phyloP scores from a whole-genome alignment of 2,888 invertebrate genomes.

The Oasisia sp. region DNA sequence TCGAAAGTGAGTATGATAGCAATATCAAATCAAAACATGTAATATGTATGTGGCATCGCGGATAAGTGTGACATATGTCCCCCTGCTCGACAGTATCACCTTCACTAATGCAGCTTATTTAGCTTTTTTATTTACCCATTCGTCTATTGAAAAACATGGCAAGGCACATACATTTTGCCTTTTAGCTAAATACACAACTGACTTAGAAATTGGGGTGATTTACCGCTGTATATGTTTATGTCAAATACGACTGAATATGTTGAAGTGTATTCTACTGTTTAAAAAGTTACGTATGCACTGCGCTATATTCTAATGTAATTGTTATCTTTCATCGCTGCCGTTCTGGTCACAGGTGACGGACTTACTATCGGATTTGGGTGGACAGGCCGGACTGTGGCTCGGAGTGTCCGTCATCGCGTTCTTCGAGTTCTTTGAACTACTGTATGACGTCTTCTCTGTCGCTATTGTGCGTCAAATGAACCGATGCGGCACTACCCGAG shows the following conservation, averaged over 20 bases:
- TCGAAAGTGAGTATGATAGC: neutral
- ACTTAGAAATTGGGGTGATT: no score
- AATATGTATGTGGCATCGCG: neutral
- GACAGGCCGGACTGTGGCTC: constrained; percentile 32
- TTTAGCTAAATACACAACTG: no score
- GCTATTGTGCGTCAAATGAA: neutral
- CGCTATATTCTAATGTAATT: no score
- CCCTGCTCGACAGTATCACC: no score
- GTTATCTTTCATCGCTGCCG: neutral
- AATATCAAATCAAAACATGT: neutral
- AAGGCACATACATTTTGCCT: no score
- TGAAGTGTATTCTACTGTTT: neutral
- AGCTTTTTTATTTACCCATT: no score
- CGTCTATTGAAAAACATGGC: no score
- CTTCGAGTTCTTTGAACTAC: constrained; percentile 28
- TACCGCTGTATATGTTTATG: no score
- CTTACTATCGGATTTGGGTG: constrained; percentile 27
- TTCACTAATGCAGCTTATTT: no score
- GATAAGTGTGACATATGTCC: no score
- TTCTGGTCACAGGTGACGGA: neutral
- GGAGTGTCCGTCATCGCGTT: constrained; percentile 29
- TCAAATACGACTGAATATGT: no score
- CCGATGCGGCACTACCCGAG: neutral
- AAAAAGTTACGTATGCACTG: neutral
- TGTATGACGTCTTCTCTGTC: neutral